Evolutionary conservation across 2,888 invertebrate species (phyloP).

Genomic region (Gasteruption jaculator): DNA sequence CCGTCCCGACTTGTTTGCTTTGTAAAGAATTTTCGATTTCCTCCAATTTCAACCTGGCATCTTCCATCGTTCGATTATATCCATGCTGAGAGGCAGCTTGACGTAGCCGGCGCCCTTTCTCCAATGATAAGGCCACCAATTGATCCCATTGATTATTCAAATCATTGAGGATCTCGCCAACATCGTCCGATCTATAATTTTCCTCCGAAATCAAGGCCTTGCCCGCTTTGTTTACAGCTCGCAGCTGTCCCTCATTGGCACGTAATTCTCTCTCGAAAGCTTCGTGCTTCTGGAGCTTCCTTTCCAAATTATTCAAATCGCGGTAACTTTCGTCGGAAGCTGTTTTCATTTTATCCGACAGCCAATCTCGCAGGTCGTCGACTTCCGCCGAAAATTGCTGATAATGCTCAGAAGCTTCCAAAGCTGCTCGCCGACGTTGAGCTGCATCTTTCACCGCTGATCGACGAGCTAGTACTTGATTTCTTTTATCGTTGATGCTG

Average conservation of each 20-base stretch:
- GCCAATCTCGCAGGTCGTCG: conserved; percentile 86
- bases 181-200: conserved; percentile 67
- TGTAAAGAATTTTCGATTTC: conserved; percentile 77
- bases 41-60: conserved; percentile 79
- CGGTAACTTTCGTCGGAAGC: conserved; percentile 91
- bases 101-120: conserved; percentile 71
- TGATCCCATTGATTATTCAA: conserved; percentile 76
- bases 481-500: conserved; percentile 68
- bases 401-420: conserved; percentile 82
- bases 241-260: conserved; percentile 88
- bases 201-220: conserved; percentile 68
- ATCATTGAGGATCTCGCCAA: conserved; percentile 63
- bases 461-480: conserved; percentile 71
- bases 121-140: conserved; percentile 64
- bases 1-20: conserved; percentile 80
- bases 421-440: conserved; percentile 67
- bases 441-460: conserved; percentile 72
- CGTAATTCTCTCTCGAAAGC: conserved; percentile 93
- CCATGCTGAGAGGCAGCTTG: conserved; percentile 84
- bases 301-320: conserved; percentile 82
- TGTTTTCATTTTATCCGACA: conserved; percentile 85
- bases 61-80: conserved; percentile 77
- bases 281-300: conserved; percentile 93
- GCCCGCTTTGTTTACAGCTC: conserved; percentile 79
- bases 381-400: conserved; percentile 92